These are phyloP conservation scores for Paratilapia polleni DNA, from an alignment of 2,113 vertebrate genomes.

Conservation along the genomic window DNA sequence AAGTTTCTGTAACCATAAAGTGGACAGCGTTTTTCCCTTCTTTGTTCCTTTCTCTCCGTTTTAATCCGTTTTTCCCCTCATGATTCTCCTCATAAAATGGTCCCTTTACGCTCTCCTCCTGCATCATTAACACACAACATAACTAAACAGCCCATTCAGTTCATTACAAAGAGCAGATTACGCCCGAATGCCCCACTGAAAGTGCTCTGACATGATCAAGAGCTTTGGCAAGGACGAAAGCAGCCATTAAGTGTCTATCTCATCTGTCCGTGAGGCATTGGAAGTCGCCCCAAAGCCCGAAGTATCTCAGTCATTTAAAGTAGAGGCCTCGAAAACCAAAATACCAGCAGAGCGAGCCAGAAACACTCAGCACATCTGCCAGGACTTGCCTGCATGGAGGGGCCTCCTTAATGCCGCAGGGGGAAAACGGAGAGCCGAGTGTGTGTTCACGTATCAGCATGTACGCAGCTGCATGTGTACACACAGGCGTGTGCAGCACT, in stretches of 20 bases:
- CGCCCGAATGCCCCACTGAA: not conserved
- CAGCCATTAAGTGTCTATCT: conserved; percentile 11
- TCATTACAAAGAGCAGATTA: conserved; percentile 4
- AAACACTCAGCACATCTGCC: conserved; percentile 69
- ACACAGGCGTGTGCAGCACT: not conserved
- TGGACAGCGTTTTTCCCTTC: not conserved
- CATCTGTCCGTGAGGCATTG: conserved; percentile 23
- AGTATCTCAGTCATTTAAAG: conserved; percentile 78
- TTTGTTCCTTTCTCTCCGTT: rapidly evolving
- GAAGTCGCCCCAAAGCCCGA: conserved; percentile 60
- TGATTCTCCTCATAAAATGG: not conserved
- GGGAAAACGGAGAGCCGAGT: not conserved
- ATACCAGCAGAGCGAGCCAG: conserved; percentile 62
- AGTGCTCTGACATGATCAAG: conserved; percentile 14
- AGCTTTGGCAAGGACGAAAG: not conserved
- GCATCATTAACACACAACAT: not conserved
- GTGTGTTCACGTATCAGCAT: conserved; percentile 7
- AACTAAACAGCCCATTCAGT: not conserved
- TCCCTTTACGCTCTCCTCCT: not conserved
- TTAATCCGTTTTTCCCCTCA: no score
- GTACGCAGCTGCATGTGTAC: not conserved
- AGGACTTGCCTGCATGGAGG: conserved; percentile 64
- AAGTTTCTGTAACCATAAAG: not conserved
- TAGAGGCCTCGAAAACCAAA: conserved; percentile 70
- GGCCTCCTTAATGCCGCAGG: conserved; percentile 39